Evolutionary conservation across 2,113 vertebrate genomes (phyloP).

Genomic region (Trematomus loennbergii): DNA sequence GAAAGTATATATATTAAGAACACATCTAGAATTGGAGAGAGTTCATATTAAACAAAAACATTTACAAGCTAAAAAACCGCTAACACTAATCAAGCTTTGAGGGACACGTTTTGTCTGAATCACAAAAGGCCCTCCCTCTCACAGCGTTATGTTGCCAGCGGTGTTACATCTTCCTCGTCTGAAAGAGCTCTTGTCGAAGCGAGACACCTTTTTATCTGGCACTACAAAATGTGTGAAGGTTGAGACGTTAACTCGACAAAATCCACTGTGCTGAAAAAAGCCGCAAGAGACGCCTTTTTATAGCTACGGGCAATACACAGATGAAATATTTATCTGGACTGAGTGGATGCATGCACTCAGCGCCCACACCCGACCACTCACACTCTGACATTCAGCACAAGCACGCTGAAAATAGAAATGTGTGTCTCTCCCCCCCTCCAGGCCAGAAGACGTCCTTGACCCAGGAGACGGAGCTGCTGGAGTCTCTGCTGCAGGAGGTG

Average conservation of each 20-base stretch:
- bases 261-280: slow-evolving; percentile 24
- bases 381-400: slow-evolving; percentile 49
- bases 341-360: slow-evolving; percentile 51
- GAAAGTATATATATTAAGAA: too few relatives aligned
- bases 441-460: slow-evolving; percentile 99
- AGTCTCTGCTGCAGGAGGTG: slow-evolving; percentile 97
- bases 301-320: slow-evolving; percentile 34
- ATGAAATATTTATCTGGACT: slow-evolving; percentile 70
- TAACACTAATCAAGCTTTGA: neutral
- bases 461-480: slow-evolving; percentile 97
- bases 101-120: neutral
- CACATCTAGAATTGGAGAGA: too few relatives aligned
- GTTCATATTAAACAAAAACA: too few relatives aligned
- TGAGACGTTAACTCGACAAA: slow-evolving; percentile 16
- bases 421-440: slow-evolving; percentile 68
- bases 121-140: neutral
- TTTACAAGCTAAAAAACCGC: too few relatives aligned
- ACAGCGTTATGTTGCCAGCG: neutral
- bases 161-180: neutral
- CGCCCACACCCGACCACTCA: slow-evolving; percentile 39
- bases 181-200: neutral
- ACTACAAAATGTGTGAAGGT: slow-evolving; percentile 19
- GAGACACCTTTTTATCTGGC: neutral
- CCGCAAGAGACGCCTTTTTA: slow-evolving; percentile 38
- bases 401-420: slow-evolving; percentile 69